These are phyloP conservation scores for Oenanthe oenanthe DNA, from an alignment of 2,113 vertebrate genomes.

Conservation along the genomic window DNA sequence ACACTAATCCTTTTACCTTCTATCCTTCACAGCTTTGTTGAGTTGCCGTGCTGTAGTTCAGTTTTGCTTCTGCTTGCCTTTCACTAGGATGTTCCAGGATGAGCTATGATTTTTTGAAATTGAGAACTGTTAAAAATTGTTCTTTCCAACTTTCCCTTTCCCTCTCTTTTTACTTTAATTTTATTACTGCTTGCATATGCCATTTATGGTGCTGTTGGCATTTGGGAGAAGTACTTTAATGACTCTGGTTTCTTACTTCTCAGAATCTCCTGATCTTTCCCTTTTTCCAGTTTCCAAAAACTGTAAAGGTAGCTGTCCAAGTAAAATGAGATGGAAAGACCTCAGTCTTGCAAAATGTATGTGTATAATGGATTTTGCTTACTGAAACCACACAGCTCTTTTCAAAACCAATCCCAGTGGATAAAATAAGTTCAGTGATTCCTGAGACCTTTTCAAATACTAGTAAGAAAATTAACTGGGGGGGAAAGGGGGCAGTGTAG, in stretches of 20 bases:
- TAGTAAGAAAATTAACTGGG: neutral
- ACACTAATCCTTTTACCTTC: neutral
- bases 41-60: neutral
- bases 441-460: neutral
- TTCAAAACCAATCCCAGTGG: neutral
- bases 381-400: neutral
- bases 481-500: rapidly evolving
- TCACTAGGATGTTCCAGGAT: neutral
- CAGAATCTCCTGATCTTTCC: neutral
- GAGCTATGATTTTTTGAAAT: neutral
- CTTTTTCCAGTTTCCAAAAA: neutral
- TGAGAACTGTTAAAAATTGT: neutral
- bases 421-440: neutral
- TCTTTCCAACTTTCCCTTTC: neutral
- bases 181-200: neutral
- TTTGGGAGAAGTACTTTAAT: slow-evolving; percentile 9
- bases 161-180: neutral
- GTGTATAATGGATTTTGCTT: neutral
- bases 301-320: neutral
- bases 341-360: neutral
- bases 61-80: neutral
- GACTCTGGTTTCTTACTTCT: neutral
- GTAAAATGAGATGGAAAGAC: neutral
- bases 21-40: neutral
- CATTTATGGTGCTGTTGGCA: neutral